A percentile compares a stretch with the other conserved stretches of the same genome.
Conservation (phyloP, 2,888 invertebrate species). For the Caenorhabditis sp. region DNA sequence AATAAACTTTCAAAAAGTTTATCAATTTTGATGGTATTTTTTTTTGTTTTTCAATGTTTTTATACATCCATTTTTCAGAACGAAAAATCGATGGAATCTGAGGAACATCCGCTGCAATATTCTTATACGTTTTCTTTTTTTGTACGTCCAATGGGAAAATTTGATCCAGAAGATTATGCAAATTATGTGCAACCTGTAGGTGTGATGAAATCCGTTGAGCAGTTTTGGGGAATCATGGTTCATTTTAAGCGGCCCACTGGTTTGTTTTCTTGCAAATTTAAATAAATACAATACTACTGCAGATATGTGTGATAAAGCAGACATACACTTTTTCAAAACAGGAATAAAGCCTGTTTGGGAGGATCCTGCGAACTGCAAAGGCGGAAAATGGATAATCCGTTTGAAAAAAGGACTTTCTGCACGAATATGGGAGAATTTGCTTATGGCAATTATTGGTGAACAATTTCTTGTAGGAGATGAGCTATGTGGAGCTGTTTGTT, state of each 20-base stretch:
- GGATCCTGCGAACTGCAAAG: conserved; percentile 95
- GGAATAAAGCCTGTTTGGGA: conserved; percentile 99
- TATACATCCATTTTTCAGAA: conserved; percentile 26
- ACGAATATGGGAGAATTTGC: conserved; percentile 96
- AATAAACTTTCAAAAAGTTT: too few species aligned
- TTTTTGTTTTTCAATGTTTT: not conserved
- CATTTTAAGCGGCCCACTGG: conserved; percentile 65
- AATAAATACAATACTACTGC: conserved; percentile 15
- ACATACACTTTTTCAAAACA: conserved; percentile 97
- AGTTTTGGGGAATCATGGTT: conserved; percentile 97
- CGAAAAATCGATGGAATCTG: conserved; percentile 35
- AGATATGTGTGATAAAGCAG: conserved; percentile 91
- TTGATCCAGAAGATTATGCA: conserved; percentile 80
- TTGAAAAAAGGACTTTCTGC: conserved; percentile 87
- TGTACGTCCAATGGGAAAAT: conserved; percentile 79
- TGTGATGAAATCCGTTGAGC: conserved; percentile 87
- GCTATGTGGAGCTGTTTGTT: conserved; percentile 97
- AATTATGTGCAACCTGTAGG: conserved; percentile 75
- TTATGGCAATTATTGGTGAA: conserved; percentile 95
- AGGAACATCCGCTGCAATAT: conserved; percentile 79
- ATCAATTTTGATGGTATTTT: not conserved
- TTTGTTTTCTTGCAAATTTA: conserved; percentile 8
- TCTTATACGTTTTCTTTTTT: conserved; percentile 81
- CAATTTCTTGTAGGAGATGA: conserved; percentile 88
- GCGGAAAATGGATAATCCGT: conserved; percentile 98